These are phyloP conservation scores for Orientallactaga sibirica DNA, from an alignment of 2,797 vertebrate species.

Conservation along the genomic window DNA sequence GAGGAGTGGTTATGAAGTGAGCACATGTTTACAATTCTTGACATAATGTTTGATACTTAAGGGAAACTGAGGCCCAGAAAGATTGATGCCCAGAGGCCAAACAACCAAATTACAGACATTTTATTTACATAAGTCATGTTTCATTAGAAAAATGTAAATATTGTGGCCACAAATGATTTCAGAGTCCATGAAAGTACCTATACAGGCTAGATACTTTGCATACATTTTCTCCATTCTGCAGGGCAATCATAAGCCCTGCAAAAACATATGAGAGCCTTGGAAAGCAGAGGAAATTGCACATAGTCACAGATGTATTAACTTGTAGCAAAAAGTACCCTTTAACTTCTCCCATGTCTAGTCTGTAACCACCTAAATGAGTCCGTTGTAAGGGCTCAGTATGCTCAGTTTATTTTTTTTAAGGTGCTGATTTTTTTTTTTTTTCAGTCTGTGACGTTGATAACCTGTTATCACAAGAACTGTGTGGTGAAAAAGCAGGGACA, in stretches of 20 bases:
- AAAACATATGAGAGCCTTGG: neutral
- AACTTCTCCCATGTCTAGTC: neutral
- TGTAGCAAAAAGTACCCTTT: neutral
- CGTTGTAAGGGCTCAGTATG: neutral
- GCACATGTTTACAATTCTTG: neutral
- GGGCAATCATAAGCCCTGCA: neutral
- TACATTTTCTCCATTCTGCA: neutral
- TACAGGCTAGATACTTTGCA: neutral
- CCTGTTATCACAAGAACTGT: neutral
- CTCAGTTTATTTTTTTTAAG: neutral
- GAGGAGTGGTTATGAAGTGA: neutral
- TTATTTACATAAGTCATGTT: neutral
- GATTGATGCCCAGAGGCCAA: neutral
- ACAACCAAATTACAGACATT: constrained; percentile 6
- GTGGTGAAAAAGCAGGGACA: neutral
- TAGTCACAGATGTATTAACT: neutral
- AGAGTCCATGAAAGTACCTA: neutral
- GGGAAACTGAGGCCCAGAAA: neutral
- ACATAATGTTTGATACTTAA: neutral
- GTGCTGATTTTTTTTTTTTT: neutral
- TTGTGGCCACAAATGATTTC: constrained; percentile 35
- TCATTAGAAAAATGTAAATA: constrained; percentile 49
- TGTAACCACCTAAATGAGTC: neutral
- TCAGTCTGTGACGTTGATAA: constrained; percentile 24
- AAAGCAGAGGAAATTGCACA: constrained; percentile 23